Evolutionary conservation across 2,113 vertebrate species (phyloP), one percentile per base, ranked within the genome.

Genomic region (Takifugu flavidus): DNA sequence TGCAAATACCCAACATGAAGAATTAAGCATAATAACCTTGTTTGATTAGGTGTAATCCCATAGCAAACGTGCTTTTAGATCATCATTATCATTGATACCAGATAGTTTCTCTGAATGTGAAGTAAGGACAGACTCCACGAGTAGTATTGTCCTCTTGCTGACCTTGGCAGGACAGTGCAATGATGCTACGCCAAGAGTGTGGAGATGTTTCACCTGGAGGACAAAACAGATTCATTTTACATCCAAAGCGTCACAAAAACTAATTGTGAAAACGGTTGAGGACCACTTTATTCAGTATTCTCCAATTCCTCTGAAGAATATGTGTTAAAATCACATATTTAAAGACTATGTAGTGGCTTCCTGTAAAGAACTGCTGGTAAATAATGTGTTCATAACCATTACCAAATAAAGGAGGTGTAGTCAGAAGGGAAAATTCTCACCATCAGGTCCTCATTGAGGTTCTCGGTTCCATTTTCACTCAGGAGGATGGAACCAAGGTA

Each of bases 81-180:
- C 7, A 39, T 39, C 7, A 10, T 3, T 8, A 10, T 39, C 34
- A 39, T 3, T 2, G 88, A 78, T 82, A 98, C 97, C 1, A 56
- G 84, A 60, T 25, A 89, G 84, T 13, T 59, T 1, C 4, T 77
- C 84, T 26, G 79, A 69, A 25, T 56, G 70, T 49, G 91, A 71
- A 12, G 93, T 94, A 68, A 98, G 83, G 29, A 98, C 90, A 51
- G 95, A 98, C 47, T 97, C 94, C 34, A 98, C 89, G 54, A 99
- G 65, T n/a, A 98, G 89, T 57, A 96, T 92, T 13, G 92, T 65
- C 56, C 78, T 85, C 46, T 95, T 93, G 49, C 86, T 84, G 43
- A 97, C 92, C 74, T 75, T 90, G 49, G 91, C 76, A 6, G 97
- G 95, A 81, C 94, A 97, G 52, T 94, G 87, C 47, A 98, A 93